phyloP scores from a whole-genome alignment of 2,888 invertebrate genomes.

The Chymomyza procnemis region DNA sequence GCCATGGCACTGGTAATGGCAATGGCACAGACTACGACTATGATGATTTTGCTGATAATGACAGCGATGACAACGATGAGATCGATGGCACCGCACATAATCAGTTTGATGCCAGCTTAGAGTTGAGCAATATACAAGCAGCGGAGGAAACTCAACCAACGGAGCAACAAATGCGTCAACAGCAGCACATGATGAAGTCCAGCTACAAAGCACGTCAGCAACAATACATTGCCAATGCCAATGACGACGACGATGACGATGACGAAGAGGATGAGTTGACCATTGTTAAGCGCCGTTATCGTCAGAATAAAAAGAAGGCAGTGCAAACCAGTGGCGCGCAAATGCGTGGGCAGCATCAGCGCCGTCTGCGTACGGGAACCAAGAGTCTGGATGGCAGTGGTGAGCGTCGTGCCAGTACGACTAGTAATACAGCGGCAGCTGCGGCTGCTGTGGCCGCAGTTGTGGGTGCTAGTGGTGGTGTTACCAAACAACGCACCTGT shows the following conservation, averaged over 20 bases:
- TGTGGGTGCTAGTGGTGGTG: constrained; percentile 29
- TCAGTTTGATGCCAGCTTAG: constrained; percentile 63
- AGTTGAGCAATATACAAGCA: constrained; percentile 56
- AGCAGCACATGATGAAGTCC: constrained; percentile 27
- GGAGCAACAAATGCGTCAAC: constrained; percentile 31
- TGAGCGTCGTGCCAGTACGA: constrained; percentile 41
- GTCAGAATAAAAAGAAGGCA: constrained; percentile 73
- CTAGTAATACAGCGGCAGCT: constrained; percentile 10
- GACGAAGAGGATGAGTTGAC: constrained; percentile 69
- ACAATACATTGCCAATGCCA: constrained; percentile 11
- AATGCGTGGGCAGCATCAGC: constrained; percentile 67
- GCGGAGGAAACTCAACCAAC: constrained; percentile 7
- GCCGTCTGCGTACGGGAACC: constrained; percentile 68
- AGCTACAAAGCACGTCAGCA: constrained; percentile 51
- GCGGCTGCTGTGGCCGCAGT: constrained; percentile 3
- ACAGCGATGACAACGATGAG: constrained; percentile 67
- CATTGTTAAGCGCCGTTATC: constrained; percentile 74
- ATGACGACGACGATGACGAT: constrained; percentile 62
- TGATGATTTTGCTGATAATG: constrained; percentile 60
- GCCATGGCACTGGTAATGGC: constrained; percentile 59
- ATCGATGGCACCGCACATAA: constrained; percentile 55
- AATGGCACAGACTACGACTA: constrained; percentile 56
- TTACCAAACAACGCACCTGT: constrained; percentile 64
- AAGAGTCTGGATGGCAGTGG: constrained; percentile 66
- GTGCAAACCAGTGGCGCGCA: constrained; percentile 21